Evolutionary conservation across 2,113 vertebrate species (phyloP).

Genomic region (Alaudala cheleensis): DNA sequence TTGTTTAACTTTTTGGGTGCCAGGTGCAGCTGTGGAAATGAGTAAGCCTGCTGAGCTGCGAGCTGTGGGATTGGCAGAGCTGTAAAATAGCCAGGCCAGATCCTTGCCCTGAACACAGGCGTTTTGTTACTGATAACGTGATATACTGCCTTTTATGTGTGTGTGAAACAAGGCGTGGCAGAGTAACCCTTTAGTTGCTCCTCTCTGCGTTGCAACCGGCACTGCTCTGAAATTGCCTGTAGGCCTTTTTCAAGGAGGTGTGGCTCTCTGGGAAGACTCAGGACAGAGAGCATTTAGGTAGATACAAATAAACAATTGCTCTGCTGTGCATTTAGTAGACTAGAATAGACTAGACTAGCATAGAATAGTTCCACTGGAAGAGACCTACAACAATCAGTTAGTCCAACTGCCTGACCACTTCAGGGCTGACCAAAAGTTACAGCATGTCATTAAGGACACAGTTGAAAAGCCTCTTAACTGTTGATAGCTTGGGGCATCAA

Average conservation of each 20-base stretch:
- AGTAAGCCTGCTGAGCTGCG: accelerated
- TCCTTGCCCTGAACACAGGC: neutral
- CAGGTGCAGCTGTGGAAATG: neutral
- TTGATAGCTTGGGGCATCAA: accelerated
- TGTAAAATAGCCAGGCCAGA: neutral
- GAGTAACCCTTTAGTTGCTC: neutral
- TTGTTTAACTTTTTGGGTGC: neutral
- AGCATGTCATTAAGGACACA: neutral
- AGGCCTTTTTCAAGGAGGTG: neutral
- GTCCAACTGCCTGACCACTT: neutral
- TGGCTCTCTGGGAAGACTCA: neutral
- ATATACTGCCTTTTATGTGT: neutral
- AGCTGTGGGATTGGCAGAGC: neutral
- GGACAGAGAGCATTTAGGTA: neutral
- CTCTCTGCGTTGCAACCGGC: neutral
- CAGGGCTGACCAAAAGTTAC: neutral
- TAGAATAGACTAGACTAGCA: neutral
- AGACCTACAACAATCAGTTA: neutral
- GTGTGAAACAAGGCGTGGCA: slow-evolving; percentile 24
- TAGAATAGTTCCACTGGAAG: neutral
- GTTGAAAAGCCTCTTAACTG: neutral
- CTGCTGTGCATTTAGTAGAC: neutral
- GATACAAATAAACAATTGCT: neutral
- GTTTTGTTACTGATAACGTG: neutral
- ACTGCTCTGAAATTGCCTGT: neutral